Conservation (phyloP, 2,113 vertebrate species). For the Cyprinodon tularosa region DNA sequence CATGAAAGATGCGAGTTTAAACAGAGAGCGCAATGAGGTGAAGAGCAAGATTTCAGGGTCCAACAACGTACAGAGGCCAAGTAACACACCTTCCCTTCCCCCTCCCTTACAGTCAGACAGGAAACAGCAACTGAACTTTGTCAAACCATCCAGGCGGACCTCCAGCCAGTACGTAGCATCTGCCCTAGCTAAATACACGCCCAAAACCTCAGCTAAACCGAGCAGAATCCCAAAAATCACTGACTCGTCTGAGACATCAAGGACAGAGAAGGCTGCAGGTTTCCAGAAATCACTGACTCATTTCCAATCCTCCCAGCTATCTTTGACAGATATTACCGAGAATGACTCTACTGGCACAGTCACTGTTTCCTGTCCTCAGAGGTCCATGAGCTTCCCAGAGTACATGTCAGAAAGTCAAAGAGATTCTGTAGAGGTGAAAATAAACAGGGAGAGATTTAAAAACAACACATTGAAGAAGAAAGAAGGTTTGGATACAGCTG, state of each 20-base stretch:
- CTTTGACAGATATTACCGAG: conserved; percentile 40
- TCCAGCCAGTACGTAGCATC: conserved; percentile 95
- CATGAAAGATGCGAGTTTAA: conserved; percentile 33
- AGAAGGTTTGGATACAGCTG: conserved; percentile 31
- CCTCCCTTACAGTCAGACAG: conserved; percentile 35
- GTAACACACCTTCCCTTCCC: conserved; percentile 35
- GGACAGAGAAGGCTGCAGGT: conserved; percentile 17
- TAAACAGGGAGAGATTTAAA: conserved; percentile 22
- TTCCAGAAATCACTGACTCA: conserved; percentile 58
- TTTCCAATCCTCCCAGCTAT: conserved; percentile 30
- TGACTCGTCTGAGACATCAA: conserved; percentile 37
- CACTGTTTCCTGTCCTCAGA: conserved; percentile 33
- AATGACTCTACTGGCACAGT: conserved; percentile 31
- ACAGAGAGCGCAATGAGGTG: conserved; percentile 30
- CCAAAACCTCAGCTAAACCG: conserved; percentile 46
- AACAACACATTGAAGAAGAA: conserved; percentile 29
- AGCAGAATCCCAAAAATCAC: conserved; percentile 18
- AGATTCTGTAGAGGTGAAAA: conserved; percentile 26
- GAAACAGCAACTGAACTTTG: conserved; percentile 79
- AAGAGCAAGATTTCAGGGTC: conserved; percentile 51
- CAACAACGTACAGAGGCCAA: conserved; percentile 52
- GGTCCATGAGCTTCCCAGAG: conserved; percentile 57
- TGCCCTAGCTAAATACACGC: conserved; percentile 84
- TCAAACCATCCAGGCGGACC: conserved; percentile 87
- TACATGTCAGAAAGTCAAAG: conserved; percentile 39